Percentiles rank a stretch among this genome's conserved stretches.
phyloP scores from a whole-genome alignment of 2,797 vertebrate genomes.

The Alcedo quadribrachys region DNA sequence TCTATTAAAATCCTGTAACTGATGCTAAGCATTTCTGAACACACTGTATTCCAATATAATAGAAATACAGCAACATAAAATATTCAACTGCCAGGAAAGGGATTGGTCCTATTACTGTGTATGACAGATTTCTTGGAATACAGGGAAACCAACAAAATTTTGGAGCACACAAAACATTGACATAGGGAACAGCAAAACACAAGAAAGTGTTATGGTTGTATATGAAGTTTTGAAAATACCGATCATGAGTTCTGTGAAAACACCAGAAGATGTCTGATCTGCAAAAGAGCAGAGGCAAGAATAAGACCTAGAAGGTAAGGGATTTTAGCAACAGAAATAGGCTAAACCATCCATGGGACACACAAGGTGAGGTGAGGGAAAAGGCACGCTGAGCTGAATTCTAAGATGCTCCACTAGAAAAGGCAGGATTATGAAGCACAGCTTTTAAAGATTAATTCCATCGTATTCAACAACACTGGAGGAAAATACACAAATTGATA shows the following conservation, averaged over 20 bases:
- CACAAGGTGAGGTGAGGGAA: background rate
- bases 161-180: background rate
- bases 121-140: background rate
- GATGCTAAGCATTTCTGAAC: background rate
- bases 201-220: background rate
- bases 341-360: background rate
- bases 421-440: background rate
- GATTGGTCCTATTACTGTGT: background rate
- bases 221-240: background rate
- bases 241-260: fast-evolving
- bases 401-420: background rate
- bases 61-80: background rate
- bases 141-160: background rate
- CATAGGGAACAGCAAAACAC: background rate
- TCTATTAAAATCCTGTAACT: background rate
- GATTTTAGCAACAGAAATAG: background rate
- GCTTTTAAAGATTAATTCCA: background rate
- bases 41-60: background rate
- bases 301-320: background rate
- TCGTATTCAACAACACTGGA: background rate
- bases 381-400: background rate
- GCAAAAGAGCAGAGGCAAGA: background rate
- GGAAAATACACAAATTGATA: background rate
- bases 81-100: background rate
- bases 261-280: background rate